phyloP scores from a whole-genome alignment of 2,113 vertebrate genomes.

The Acrocephalus kingi region DNA sequence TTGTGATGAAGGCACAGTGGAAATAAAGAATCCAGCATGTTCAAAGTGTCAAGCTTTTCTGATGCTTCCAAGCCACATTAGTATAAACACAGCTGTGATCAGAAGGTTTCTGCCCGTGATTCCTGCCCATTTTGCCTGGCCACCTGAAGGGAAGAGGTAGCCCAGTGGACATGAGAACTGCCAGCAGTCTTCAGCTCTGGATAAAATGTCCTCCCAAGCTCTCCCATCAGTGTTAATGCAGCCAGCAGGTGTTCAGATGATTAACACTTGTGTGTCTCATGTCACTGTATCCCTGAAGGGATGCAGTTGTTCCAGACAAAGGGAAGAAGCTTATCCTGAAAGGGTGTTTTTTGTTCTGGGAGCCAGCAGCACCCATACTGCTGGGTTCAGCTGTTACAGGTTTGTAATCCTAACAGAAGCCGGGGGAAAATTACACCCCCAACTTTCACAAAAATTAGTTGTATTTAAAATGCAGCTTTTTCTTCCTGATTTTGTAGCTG shows the following conservation, averaged over 20 bases:
- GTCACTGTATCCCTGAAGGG: not conserved
- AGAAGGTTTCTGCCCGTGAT: not conserved
- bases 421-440: not conserved
- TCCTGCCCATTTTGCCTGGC: not conserved
- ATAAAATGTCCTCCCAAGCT: not conserved
- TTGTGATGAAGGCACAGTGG: not conserved
- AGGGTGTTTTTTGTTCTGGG: not conserved
- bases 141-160: not conserved
- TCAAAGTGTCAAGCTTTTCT: not conserved
- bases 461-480: not conserved
- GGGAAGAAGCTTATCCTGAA: not conserved
- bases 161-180: not conserved
- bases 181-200: not conserved
- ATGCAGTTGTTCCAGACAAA: not conserved
- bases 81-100: not conserved
- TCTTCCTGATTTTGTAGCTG: not conserved
- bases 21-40: not conserved
- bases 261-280: fast-evolving
- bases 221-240: not conserved
- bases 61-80: not conserved
- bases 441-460: not conserved
- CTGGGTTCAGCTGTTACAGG: not conserved
- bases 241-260: not conserved
- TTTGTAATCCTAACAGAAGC: not conserved
- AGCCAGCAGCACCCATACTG: fast-evolving